Base-by-base conservation (phyloP, 2,888 invertebrate genomes). In the Scaptomyza flava region DNA sequence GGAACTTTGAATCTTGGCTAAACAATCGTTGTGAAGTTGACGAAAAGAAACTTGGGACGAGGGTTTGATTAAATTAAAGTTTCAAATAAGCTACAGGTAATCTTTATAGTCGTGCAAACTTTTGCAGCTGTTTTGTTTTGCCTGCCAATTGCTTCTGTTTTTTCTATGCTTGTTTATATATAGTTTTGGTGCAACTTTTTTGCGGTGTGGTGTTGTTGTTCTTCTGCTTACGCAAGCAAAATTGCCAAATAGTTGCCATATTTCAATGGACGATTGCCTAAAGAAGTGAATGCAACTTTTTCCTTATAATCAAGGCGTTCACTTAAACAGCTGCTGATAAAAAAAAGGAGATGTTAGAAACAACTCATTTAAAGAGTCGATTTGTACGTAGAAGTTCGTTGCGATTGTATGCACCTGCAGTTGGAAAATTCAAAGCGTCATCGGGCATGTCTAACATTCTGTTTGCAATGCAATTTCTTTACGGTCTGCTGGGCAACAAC, bases 401-500 rank as follows among this genome's bases (percentile, higher is more conserved):
- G 6, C 27, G 27, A 27, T 27, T 27, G 3, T 27, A 6, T 27
- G 60, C 68, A 74, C 61, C 69, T 78, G 52, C 53, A 62, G 63
- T 74, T 71, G 62, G 42, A 11, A 59, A 74, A 72, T 73, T 70
- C 61, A 70, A 64, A 70, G 69, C 27, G 27, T 14, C 77, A 73
- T 70, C 69, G 75, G 67, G 64, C 69, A 64, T 81, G 75, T 77
- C 79, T 75, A 77, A 72, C 59, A 80, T 82, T 68, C 81, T 79
- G 79, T 82, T 82, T 82, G 76, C 78, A 73, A 66, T 85, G 70
- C 83, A 69, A 83, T 77, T 73, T 64, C 81, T 72, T 81, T 72
- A 76, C 77, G 78, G 83, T 86, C 83, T 86, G 70, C 66, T 79
- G 68, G 58, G 60, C 58, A 75, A 59, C 75, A 74, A 59, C 74